Conservation (phyloP, 2,113 vertebrate genomes). For the Mobula birostris region DNA sequence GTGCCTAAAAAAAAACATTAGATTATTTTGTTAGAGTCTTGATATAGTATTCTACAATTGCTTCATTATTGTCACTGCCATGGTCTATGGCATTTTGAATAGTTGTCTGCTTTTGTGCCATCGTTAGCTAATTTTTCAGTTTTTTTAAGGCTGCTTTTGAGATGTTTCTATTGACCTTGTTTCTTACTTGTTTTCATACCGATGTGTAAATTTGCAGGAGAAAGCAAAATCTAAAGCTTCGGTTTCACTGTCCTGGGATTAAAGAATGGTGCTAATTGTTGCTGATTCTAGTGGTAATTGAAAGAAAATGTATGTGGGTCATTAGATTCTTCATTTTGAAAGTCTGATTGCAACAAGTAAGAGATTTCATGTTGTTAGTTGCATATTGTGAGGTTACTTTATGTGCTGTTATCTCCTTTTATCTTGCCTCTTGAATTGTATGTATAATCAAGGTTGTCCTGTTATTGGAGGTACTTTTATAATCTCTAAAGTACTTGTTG, state of each 20-base stretch:
- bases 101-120: neutral
- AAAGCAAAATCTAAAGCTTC: neutral
- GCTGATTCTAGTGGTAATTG: neutral
- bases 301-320: neutral
- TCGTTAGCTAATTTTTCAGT: neutral
- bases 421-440: neutral
- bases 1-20: too few relatives aligned
- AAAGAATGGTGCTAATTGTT: neutral
- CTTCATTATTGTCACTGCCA: neutral
- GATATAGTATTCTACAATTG: neutral
- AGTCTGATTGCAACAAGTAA: neutral
- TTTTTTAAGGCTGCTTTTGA: neutral
- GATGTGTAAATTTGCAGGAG: neutral
- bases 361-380: neutral
- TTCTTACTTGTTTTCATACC: neutral
- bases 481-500: slow-evolving; percentile 16
- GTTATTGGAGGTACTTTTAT: neutral
- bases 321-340: neutral
- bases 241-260: neutral
- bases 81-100: neutral
- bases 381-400: neutral
- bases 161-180: neutral
- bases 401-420: neutral
- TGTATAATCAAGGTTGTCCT: neutral
- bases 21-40: neutral